Conservation (phyloP, 2,888 invertebrate genomes). For the Silvanus unidentatus region DNA sequence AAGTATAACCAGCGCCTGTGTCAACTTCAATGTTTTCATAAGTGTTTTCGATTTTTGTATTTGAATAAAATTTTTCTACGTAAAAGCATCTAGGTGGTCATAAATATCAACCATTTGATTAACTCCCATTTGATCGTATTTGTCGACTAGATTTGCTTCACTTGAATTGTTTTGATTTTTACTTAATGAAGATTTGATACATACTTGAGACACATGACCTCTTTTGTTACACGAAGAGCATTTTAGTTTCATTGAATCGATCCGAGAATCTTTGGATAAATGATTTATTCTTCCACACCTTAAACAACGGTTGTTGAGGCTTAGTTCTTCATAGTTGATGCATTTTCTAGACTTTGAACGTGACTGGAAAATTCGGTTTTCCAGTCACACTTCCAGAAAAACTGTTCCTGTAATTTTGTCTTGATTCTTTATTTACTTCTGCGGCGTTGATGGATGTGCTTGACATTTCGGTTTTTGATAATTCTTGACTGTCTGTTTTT, state of each 20-base stretch:
- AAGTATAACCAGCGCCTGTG: conserved; percentile 14
- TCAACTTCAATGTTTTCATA: conserved; percentile 14
- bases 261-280: background rate
- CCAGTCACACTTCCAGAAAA: background rate
- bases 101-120: background rate
- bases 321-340: background rate
- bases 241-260: background rate
- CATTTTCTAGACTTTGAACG: too few species aligned
- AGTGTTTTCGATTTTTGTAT: background rate
- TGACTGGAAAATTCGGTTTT: too few species aligned
- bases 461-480: background rate
- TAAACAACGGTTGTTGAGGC: background rate
- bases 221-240: background rate
- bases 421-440: conserved; percentile 4
- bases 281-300: background rate
- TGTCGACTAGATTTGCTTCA: background rate
- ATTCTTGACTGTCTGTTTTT: conserved; percentile 1
- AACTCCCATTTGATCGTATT: background rate
- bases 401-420: too few species aligned
- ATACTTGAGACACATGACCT: background rate
- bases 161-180: too few species aligned
- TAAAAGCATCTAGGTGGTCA: background rate
- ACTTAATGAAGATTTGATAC: too few species aligned
- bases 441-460: background rate
- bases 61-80: background rate